Base-by-base conservation (phyloP, 2,888 invertebrate species). In the Petrophora chlorosata region DNA sequence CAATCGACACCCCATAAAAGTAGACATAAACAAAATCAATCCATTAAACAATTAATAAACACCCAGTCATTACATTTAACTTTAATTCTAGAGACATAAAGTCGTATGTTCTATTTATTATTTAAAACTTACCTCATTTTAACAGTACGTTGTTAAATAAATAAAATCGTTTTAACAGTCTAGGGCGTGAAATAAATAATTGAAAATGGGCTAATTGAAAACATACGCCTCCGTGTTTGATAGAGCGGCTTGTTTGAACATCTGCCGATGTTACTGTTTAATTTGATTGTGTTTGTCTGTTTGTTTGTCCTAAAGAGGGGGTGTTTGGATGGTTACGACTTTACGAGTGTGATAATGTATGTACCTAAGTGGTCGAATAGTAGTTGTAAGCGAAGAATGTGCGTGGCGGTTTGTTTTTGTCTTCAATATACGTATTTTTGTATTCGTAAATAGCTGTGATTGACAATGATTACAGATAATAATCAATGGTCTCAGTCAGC, bases 211-310 rank as follows among this genome's bases (percentile, higher is more conserved):
- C 70, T 72, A 73, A 73, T 73, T 72, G 67, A 68, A 72, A 73
- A 59, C 67, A 66, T 69, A 73, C 68, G 64, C 61, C 58, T 60
- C 52, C 64, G 49, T 77, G 74, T 78, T 77, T 74, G 76, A 75
- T 80, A 63, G 68, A 70, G 67, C 69, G 68, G 63, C 63, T 50
- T 80, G 71, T 82, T 82, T 83, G 82, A 64, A 80, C 84, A 84
- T 82, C 82, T 84, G 83, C 70, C 68, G 60, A 62, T 41, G 63
- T 45, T 61, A 28, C 48, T 67, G 70, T 68, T 73, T 71, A 67
- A 74, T 70, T 76, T 70, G 58, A 73, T 53, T 57, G 30, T 40
- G 67, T 67, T 61, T 74, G 67, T 67, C 61, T 74, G 76, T 76
- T 59, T 65, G 70, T 55, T 42, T 60, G 55, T 61, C 64, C 56